Conservation (phyloP, 1,140 invertebrate genomes). For the Hermetia illucens region DNA sequence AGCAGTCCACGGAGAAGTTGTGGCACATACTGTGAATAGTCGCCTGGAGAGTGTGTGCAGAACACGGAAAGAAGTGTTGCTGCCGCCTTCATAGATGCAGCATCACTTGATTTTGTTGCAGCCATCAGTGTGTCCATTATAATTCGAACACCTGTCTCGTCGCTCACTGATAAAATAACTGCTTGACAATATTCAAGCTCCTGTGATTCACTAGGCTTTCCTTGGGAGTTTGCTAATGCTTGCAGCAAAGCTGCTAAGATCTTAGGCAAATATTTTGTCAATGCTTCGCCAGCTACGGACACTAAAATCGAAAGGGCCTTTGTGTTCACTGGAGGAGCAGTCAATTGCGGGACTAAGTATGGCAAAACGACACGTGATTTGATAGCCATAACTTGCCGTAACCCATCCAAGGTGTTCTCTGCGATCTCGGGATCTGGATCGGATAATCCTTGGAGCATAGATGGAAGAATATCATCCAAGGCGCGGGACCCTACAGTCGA, state of each 20-base stretch:
- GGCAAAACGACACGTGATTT: constrained; percentile 91
- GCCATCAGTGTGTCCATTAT: constrained; percentile 87
- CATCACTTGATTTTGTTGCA: constrained; percentile 48
- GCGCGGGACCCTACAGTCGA: constrained; percentile 85
- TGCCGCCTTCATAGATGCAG: constrained; percentile 56
- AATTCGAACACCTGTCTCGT: constrained; percentile 73
- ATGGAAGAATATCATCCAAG: constrained; percentile 92
- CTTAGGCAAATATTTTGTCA: constrained; percentile 81
- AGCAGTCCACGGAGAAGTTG: constrained; percentile 80
- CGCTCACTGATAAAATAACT: constrained; percentile 78
- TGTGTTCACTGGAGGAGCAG: constrained; percentile 74
- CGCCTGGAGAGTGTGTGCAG: constrained; percentile 73
- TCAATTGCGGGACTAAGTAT: constrained; percentile 90
- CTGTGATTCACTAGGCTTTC: constrained; percentile 50
- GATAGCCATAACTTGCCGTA: constrained; percentile 92
- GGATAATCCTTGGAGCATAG: constrained; percentile 72
- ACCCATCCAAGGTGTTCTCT: constrained; percentile 81
- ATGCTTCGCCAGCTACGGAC: constrained; percentile 84
- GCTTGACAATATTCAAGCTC: constrained; percentile 88
- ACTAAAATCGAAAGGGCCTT: constrained; percentile 85
- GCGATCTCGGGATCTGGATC: constrained; percentile 57
- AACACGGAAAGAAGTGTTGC: constrained; percentile 79
- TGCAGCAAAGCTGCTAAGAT: constrained; percentile 81
- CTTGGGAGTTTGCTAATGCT: constrained; percentile 56
- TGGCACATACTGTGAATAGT: constrained; percentile 74